Conservation (phyloP, 2,113 vertebrate genomes). For the Sylvicapra grimmia region DNA sequence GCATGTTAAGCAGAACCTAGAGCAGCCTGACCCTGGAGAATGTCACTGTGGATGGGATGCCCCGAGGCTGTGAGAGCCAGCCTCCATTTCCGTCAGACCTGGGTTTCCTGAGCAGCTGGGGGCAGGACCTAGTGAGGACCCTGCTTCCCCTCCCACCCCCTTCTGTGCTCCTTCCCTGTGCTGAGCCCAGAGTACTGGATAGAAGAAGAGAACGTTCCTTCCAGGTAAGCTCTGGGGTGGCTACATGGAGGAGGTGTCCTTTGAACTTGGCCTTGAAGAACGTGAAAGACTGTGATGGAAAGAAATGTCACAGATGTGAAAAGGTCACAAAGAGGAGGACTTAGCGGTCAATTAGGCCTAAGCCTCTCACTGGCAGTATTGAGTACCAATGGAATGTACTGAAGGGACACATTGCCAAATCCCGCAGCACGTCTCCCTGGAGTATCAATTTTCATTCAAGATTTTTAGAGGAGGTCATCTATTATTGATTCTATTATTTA, state of each 20-base stretch:
- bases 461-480: not conserved
- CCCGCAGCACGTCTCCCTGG: not conserved
- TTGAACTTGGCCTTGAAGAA: not conserved
- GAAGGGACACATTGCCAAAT: not conserved
- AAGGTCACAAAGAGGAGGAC: not conserved
- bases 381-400: not conserved
- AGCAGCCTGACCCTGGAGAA: not conserved
- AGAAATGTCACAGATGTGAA: not conserved
- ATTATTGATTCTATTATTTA: not conserved
- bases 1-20: not conserved
- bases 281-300: not conserved
- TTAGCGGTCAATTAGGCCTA: not conserved
- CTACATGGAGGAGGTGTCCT: not conserved
- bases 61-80: not conserved
- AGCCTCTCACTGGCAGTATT: not conserved
- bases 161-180: not conserved
- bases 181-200: not conserved
- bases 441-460: not conserved
- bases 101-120: not conserved
- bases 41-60: not conserved
- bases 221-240: not conserved
- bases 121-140: not conserved
- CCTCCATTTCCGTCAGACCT: not conserved
- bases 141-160: not conserved
- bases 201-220: not conserved